Base-by-base conservation (phyloP, 2,888 invertebrate genomes). In the Melieria crassipennis region DNA sequence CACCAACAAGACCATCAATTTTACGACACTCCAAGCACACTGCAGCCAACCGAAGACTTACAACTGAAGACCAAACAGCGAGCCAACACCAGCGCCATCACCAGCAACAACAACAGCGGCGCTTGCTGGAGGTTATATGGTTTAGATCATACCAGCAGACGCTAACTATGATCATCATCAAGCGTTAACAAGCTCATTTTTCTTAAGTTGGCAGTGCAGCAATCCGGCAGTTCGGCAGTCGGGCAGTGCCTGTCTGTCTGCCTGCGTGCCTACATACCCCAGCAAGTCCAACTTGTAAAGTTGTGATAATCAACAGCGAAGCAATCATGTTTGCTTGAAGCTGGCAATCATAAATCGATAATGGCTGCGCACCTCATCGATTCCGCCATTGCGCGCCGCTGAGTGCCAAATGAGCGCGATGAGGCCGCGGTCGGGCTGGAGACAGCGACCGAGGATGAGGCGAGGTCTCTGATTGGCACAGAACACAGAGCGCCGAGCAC, bases 131-230 rank as follows among this genome's bases (percentile, higher is more conserved):
- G 81, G 81, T 82, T 81, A 80, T 80, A 80, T 80, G 80, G 80
- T 80, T 80, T 65, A 65, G 70, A 70, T 70, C 69, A 60, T 65
- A 65, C 64, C 78, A 77, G 70, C 80, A 77, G 81, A 81, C 82
- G 80, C 79, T 82, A 82, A 82, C 82, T 80, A 75, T 77, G 75
- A 81, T 82, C 82, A 82, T 82, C 82, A 82, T 80, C 76, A 76
- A 82, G 81, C 82, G 82, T 82, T 82, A 82, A 82, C 82, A 82
- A 82, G 82, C 82, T 82, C 79, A 82, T 82, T 82, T 82, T 80
- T 81, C 80, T 79, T 78, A 79, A 78, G 78, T 78, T 80, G 82
- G 80, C 80, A 78, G 77, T 75, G 75, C 60, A 58, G 43, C 60
- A 67, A 60, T 11, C 10, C 43, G n/a, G 10, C 48, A n/a, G 13